Evolutionary conservation across 2,797 vertebrate genomes (phyloP).

Genomic region (Syndactyla subalaris): DNA sequence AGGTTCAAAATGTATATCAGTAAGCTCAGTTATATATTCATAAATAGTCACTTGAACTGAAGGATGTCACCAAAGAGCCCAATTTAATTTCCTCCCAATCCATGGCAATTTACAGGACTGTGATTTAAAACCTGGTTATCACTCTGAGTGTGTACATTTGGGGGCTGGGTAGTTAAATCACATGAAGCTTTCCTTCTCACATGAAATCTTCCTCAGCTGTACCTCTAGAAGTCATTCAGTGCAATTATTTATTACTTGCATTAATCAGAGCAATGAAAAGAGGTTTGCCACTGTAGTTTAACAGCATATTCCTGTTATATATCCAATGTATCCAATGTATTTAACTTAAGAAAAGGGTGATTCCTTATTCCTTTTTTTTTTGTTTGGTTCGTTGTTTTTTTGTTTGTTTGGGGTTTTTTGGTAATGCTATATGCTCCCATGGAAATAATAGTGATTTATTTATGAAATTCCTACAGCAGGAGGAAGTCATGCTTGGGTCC

Average conservation of each 20-base stretch:
- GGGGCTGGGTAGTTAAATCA: neutral
- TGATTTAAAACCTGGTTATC: slow-evolving; percentile 19
- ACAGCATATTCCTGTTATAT: neutral
- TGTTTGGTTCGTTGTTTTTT: neutral
- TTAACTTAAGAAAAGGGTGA: neutral
- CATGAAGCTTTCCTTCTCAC: neutral
- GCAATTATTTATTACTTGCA: neutral
- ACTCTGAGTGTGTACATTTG: neutral
- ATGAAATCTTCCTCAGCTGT: neutral
- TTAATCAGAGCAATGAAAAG: neutral
- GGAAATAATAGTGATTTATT: slow-evolving; percentile 2
- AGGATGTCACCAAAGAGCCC: neutral
- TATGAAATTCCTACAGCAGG: neutral
- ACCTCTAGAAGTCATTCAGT: neutral
- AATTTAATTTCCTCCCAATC: neutral
- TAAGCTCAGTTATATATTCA: neutral
- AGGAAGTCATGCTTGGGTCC: slow-evolving; percentile 1
- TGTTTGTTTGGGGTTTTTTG: neutral
- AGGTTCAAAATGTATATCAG: neutral
- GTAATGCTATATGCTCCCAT: neutral
- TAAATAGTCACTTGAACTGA: neutral
- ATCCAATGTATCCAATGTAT: neutral
- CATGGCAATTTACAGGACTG: neutral
- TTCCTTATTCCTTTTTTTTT: neutral
- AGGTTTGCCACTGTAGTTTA: neutral